Evolutionary conservation across 2,888 invertebrate genomes (phyloP).

Genomic region (Catocala nupta): DNA sequence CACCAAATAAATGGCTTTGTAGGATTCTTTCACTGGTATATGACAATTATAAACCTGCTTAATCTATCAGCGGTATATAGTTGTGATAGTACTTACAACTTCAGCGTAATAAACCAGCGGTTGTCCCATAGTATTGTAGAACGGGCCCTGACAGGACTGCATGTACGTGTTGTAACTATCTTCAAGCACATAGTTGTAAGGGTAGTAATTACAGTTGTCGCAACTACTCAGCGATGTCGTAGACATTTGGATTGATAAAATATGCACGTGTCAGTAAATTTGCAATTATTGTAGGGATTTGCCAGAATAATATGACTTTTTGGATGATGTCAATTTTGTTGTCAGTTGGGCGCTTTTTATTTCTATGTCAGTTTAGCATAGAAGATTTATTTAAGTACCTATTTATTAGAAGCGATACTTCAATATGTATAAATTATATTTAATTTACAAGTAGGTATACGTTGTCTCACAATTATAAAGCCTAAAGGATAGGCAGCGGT

Average conservation of each 20-base stretch:
- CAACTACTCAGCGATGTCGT: slow-evolving; percentile 65
- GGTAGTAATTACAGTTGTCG: slow-evolving; percentile 49
- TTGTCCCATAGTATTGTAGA: slow-evolving; percentile 59
- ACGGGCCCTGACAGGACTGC: slow-evolving; percentile 39
- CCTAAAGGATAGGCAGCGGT: no score
- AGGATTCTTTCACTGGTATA: no score
- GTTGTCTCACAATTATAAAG: no score
- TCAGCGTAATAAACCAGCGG: slow-evolving; percentile 73
- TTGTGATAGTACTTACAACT: slow-evolving; percentile 59
- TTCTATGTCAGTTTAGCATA: background rate
- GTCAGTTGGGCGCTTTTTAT: background rate
- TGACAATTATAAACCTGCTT: no score
- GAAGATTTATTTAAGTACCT: no score
- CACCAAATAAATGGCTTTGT: no score
- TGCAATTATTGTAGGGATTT: slow-evolving; percentile 20
- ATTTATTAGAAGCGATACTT: background rate
- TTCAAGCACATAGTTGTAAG: slow-evolving; percentile 34
- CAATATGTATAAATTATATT: no score
- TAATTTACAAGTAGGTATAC: no score
- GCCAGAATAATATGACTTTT: slow-evolving; percentile 19
- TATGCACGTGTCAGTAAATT: slow-evolving; percentile 16
- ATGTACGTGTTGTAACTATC: slow-evolving; percentile 23
- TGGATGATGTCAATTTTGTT: slow-evolving; percentile 7
- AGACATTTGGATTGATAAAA: slow-evolving; percentile 51
- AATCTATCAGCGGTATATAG: no score